Evolutionary conservation across 2,113 vertebrate genomes (phyloP), one percentile per base, ranked within the genome.

Genomic region (Lutjanus erythropterus): DNA sequence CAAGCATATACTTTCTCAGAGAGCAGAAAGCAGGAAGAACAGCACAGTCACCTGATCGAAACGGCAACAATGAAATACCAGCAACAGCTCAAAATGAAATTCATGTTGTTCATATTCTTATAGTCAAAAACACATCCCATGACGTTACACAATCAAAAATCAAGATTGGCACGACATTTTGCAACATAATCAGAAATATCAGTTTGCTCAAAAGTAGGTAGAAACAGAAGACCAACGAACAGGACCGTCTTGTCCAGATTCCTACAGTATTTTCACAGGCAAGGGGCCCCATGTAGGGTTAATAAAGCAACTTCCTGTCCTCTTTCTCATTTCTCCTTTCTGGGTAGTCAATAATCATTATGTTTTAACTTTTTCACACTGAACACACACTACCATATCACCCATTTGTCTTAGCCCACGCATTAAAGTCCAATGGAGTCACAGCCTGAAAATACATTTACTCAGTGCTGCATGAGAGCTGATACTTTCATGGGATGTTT

Each of bases 241-340:
- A 58, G 16, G 31, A n/a, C 19, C 16, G 41, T 71, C 71, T 61
- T 37, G 14, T 62, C 35, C 49, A 23, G 16, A 46, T 75, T 75
- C 61, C 56, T 62, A 50, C 74, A 44, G 39, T 65, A 68, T 75
- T 83, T 74, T 77, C 18, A 67, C 2, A 75, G 21, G 10, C 27
- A 21, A 60, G 50, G 33, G 65, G 60, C n/a, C 58, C 41, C 41
- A 65, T 3, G 25, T 76, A 33, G 35, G 35, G 75, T 86, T 72
- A 65, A 78, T 46, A 78, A 31, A 59, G 78, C 47, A 72, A 88
- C 84, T 88, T 91, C 84, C 79, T 31, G 47, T 81, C 44, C 21
- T 55, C 50, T 76, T 41, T 88, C 84, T 84, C 85, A 86, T 89
- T 88, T 88, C 86, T 86, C 85, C 81, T 89, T 92, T 90, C 53